Evolutionary conservation across 37 sponge, comb jelly and placozoan genomes (phyloP).

Genomic region (Lycopodina hypogea): DNA sequence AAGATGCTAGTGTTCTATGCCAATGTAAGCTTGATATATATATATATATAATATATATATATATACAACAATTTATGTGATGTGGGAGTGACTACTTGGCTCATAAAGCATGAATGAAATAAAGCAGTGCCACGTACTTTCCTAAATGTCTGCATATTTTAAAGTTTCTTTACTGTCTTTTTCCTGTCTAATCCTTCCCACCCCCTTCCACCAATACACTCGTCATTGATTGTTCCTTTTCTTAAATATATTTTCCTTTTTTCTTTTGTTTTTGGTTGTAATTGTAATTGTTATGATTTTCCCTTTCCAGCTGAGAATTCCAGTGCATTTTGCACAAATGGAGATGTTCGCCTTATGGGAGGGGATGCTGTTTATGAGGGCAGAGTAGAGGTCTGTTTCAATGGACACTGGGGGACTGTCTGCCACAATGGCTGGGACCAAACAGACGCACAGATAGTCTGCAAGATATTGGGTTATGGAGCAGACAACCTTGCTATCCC

Average conservation of each 20-base stretch:
- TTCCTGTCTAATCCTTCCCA: no score
- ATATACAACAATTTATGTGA: neutral
- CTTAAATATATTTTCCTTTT: no score
- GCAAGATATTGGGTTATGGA: slow-evolving; percentile 20
- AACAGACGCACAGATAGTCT: slow-evolving; percentile 24
- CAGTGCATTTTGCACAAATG: slow-evolving; percentile 20
- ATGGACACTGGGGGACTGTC: slow-evolving; percentile 36
- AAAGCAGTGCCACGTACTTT: no score
- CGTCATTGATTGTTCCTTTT: no score
- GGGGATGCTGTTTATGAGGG: slow-evolving; percentile 19
- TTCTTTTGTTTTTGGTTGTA: no score
- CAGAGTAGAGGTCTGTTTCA: slow-evolving; percentile 39
- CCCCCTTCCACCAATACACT: no score
- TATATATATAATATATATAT: neutral
- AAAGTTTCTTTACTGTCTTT: no score
- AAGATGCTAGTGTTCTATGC: slow-evolving; percentile 37
- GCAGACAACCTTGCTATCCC: neutral
- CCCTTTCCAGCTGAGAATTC: slow-evolving; percentile 37
- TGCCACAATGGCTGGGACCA: slow-evolving; percentile 23
- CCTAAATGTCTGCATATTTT: no score
- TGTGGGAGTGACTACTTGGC: no score
- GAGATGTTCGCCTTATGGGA: slow-evolving; percentile 27
- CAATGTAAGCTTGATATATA: slow-evolving; percentile 2
- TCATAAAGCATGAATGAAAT: no score
- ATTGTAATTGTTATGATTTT: no score